Percentiles rank a stretch among this genome's conserved stretches.
Evolutionary conservation across 2,797 vertebrate species (phyloP).

Genomic region (Nasua narica): DNA sequence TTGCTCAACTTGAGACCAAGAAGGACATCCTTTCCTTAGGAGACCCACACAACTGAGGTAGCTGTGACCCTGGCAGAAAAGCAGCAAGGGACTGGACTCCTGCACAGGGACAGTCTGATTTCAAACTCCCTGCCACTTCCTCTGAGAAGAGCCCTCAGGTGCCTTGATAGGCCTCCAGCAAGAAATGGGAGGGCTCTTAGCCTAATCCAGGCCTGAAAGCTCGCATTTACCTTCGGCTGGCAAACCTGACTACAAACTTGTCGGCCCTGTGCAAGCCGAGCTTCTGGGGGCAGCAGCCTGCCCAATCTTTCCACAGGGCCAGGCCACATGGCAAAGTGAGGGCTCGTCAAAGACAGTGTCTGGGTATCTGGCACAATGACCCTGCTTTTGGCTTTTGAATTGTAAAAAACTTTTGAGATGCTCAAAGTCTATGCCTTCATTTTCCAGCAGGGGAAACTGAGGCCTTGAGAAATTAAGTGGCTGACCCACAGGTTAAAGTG

Average conservation of each 20-base stretch:
- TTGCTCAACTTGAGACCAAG: background rate
- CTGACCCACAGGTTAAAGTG: background rate
- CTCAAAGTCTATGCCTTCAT: background rate
- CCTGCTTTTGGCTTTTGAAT: background rate
- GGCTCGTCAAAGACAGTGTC: background rate
- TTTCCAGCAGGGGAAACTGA: background rate
- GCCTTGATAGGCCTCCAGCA: background rate
- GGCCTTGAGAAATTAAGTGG: background rate
- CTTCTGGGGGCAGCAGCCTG: background rate
- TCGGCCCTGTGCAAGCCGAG: background rate
- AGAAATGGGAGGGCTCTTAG: background rate
- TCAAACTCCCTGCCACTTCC: background rate
- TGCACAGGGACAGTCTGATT: background rate
- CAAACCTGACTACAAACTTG: background rate
- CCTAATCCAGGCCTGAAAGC: background rate
- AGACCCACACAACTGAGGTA: background rate
- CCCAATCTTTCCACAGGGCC: background rate
- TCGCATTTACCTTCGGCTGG: background rate
- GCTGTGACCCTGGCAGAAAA: background rate
- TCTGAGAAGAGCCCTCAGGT: background rate
- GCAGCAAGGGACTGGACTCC: background rate
- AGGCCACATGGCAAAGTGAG: background rate
- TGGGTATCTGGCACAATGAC: background rate
- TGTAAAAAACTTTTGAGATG: background rate
- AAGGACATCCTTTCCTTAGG: conserved; percentile 34